Evolutionary conservation across 2,113 vertebrate species (phyloP).

Genomic region (Athene cunicularia): DNA sequence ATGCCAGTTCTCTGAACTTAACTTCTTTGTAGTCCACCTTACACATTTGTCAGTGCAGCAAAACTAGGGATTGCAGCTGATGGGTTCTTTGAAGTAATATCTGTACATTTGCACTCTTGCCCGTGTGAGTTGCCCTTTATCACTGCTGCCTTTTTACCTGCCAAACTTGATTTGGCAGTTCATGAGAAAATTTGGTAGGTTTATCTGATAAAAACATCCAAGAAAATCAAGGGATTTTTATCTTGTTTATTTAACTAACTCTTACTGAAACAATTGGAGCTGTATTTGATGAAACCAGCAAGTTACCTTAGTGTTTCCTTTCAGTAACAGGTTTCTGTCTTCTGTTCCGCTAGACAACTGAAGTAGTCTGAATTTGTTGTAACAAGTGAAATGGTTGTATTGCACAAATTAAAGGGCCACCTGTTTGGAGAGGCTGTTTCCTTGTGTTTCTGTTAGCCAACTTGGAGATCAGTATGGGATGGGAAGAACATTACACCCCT

Average conservation of each 20-base stretch:
- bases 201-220: not conserved
- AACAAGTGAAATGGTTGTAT: not conserved
- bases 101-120: not conserved
- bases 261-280: not conserved
- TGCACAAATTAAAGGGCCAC: not conserved
- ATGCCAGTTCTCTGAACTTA: not conserved
- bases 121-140: not conserved
- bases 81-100: not conserved
- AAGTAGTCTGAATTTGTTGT: not conserved
- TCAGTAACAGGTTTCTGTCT: not conserved
- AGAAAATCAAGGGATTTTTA: not conserved
- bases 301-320: not conserved
- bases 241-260: not conserved
- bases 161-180: not conserved
- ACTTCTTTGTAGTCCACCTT: not conserved
- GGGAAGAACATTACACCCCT: not conserved
- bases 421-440: not conserved
- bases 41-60: not conserved
- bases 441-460: not conserved
- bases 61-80: not conserved
- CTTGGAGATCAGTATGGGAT: not conserved
- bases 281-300: not conserved
- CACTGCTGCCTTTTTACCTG: not conserved
- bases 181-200: not conserved
- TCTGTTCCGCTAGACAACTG: not conserved